Evolutionary conservation across 2,888 invertebrate species (phyloP), one percentile per base, ranked within the genome.

Genomic region (Leptopilina syphax): DNA sequence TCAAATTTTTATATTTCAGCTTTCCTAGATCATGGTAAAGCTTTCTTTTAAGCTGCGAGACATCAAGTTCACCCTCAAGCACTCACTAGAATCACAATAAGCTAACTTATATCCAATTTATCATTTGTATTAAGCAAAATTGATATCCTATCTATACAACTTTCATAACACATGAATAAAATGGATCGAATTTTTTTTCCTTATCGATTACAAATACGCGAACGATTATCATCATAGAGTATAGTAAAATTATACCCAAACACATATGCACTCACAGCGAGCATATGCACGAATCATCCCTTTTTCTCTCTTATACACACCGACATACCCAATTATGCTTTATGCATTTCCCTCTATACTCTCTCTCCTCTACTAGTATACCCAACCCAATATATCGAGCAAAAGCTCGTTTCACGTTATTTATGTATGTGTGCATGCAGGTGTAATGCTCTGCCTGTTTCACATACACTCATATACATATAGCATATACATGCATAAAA

Each of bases 191-290:
- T 34, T 2, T 34, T 2, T 34, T 34, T 34, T 44, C 44, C 8
- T 8, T 44, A 44, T 44, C 44, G 44, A 83, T 83, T 83, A 60
- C 80, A 84, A 87, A 34, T 34, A 86, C 87, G 84, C 7, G 6
- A 8, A 44, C 44, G 60, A 67, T 66, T 73, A 66, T 80, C 73
- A 79, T 34, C 73, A 79, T 76, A 65, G 66, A 77, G 8, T 8
- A 8, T 44, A 44, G 81, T 34, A 77, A 77, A 81, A 81, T 82
- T 80, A 79, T 79, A 82, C 78, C 34, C 34, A 34, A 34, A 34
- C 34, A 34, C 34, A 34, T 34, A 34, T 34, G 34, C 34, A 34
- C 34, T 34, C 34, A 34, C 5, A 44, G 78, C 81, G 65, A 65
- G 54, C 54, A 70, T 27, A 73, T 73, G 57, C 9, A 41, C 81